Conservation (phyloP, 2,797 vertebrate genomes). For the Tamandua tetradactyla region DNA sequence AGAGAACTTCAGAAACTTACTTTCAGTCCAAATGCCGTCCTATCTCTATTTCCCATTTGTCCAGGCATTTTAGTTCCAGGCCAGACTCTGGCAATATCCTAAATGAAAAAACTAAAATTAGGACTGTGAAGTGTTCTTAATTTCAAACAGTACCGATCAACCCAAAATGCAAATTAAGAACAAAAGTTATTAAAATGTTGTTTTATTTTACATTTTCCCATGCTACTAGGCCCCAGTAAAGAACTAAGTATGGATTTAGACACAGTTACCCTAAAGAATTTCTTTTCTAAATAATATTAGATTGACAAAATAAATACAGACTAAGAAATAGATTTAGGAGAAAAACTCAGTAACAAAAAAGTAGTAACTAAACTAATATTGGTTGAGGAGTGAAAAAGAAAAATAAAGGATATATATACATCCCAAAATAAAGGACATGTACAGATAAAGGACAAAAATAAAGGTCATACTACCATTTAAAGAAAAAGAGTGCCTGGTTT, state of each 20-base stretch:
- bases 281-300: conserved; percentile 22
- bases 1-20: conserved; percentile 80
- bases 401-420: neutral
- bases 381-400: neutral
- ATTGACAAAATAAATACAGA: neutral
- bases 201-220: neutral
- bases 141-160: conserved; percentile 24
- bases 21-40: conserved; percentile 92
- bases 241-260: neutral
- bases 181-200: neutral
- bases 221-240: neutral
- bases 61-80: conserved; percentile 98
- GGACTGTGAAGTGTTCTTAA: neutral
- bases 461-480: neutral
- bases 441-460: too few species aligned
- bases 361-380: neutral
- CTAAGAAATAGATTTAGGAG: neutral
- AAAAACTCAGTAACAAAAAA: neutral
- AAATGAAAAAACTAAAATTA: conserved; percentile 62
- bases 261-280: neutral
- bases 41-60: conserved; percentile 90
- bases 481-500: neutral
- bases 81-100: conserved; percentile 94
- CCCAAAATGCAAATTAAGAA: neutral
- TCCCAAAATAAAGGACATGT: too few species aligned